Percentiles rank a stretch among this genome's conserved stretches.
phyloP scores from a whole-genome alignment of 2,113 vertebrate genomes.

The Cyanoderma ruficeps region DNA sequence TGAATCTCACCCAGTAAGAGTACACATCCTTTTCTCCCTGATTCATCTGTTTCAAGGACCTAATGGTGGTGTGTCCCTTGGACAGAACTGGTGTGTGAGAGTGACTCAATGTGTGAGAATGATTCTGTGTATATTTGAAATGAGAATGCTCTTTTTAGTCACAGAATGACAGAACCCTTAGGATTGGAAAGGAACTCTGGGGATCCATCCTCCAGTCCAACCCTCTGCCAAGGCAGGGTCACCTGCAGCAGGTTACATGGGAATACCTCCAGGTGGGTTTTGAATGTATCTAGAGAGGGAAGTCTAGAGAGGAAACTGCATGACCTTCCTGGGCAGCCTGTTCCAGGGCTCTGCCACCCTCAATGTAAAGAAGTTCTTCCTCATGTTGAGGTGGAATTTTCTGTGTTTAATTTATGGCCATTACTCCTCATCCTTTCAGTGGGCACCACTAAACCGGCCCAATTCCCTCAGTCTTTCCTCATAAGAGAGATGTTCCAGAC shows the following conservation, averaged over 20 bases:
- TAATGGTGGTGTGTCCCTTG: neutral
- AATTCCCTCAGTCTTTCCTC: neutral
- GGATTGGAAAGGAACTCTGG: neutral
- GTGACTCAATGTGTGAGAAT: neutral
- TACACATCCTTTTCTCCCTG: neutral
- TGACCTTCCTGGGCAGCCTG: neutral
- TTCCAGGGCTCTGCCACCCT: neutral
- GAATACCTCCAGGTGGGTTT: neutral
- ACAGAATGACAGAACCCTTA: neutral
- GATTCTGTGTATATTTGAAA: neutral
- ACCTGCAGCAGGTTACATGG: neutral
- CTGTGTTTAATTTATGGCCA: neutral
- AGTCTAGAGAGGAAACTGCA: neutral
- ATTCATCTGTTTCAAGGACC: neutral
- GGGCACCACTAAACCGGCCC: neutral
- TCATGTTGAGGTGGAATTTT: neutral
- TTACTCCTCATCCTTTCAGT: neutral
- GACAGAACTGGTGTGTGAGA: neutral
- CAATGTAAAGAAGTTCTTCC: neutral
- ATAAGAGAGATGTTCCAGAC: neutral
- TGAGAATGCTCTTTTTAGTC: neutral
- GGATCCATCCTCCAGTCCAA: neutral
- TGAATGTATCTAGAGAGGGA: neutral
- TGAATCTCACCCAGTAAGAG: neutral
- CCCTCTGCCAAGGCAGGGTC: neutral